Evolutionary conservation across 2,888 invertebrate genomes (phyloP), one percentile per base, ranked within the genome.

Genomic region (Rambutsinella grinnellia): DNA sequence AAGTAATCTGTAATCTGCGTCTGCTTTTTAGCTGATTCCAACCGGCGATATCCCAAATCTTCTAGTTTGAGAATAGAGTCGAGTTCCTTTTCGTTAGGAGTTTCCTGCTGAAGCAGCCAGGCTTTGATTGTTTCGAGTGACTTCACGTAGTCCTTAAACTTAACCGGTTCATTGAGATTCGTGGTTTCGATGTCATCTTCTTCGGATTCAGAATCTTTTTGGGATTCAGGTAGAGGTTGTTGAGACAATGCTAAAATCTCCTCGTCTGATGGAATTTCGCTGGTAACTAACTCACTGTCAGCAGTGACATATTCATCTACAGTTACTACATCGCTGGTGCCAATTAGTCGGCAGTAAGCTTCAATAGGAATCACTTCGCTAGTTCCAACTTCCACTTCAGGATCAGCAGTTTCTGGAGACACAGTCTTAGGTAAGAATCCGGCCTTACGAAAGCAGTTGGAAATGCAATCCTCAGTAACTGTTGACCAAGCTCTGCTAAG

Each of bases 361-460:
- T 24, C 24, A 2, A 28, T 19, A 19, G 5, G 36, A 36, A 5
- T 8, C 13, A 36, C 36, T 8, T 36, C 13, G 5, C 13, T 13
- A 5, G 13, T 2, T 10, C 8, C 58, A n/a, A 15, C 10, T 3
- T 3, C 36, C 58, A 58, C 23, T 10, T 28, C 36, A 8, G 6
- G 27, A 3, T 6, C 23, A 15, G 58, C 36, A n/a, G n/a, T n/a
- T n/a, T n/a, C n/a, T n/a, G n/a, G n/a, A n/a, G n/a, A n/a, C 28
- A n/a, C 58, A 17, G 13, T 10, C 23, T 26, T 10, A 10, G 28
- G 8, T 8, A 8, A 6, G 46, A 71, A 56, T 24, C 63, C 63
- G 10, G 63, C 21, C 19, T 71, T 71, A 27, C 56, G 54, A 49
- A 71, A 71, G 44, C 57, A 71, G 19, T 63, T 57, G 6, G 10